Conservation (phyloP, 1,140 invertebrate genomes). For the Thaumatotibia leucotreta region DNA sequence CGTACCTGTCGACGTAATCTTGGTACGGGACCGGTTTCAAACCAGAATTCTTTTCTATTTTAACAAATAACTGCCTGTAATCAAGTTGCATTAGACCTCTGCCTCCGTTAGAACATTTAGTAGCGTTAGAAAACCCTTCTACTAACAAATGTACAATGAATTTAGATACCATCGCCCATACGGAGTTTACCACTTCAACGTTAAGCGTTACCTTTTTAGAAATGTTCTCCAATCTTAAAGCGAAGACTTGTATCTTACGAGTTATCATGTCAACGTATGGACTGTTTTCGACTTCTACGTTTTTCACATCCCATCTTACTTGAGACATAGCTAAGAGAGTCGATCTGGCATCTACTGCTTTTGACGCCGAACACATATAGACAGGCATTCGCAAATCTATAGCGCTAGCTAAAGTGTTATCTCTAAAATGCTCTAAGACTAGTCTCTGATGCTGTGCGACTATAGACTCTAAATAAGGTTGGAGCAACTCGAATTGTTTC, state of each 20-base stretch:
- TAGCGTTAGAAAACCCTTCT: slow-evolving; percentile 94
- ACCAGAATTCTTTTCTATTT: slow-evolving; percentile 91
- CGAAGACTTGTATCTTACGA: slow-evolving; percentile 88
- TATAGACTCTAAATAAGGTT: slow-evolving; percentile 88
- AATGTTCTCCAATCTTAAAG: slow-evolving; percentile 85
- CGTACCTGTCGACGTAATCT: slow-evolving; percentile 94
- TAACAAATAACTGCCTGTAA: slow-evolving; percentile 95
- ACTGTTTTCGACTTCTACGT: slow-evolving; percentile 97
- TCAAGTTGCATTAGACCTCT: slow-evolving; percentile 98
- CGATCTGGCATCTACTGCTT: slow-evolving; percentile 87
- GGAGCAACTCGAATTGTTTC: slow-evolving; percentile 90
- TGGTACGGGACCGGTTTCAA: slow-evolving; percentile 91
- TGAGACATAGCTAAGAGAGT: slow-evolving; percentile 91
- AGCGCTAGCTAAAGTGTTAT: slow-evolving; percentile 84
- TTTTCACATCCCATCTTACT: slow-evolving; percentile 97
- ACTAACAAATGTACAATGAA: slow-evolving; percentile 91
- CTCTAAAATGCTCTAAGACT: slow-evolving; percentile 86
- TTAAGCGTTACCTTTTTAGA: slow-evolving; percentile 83
- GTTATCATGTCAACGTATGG: slow-evolving; percentile 88
- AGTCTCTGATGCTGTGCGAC: slow-evolving; percentile 80
- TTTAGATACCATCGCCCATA: slow-evolving; percentile 93
- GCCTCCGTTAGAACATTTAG: slow-evolving; percentile 97
- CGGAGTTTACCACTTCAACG: slow-evolving; percentile 79
- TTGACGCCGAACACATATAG: slow-evolving; percentile 89
- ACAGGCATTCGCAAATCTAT: slow-evolving; percentile 88